Conservation (phyloP, 2,113 vertebrate species). For the Pavo muticus region DNA sequence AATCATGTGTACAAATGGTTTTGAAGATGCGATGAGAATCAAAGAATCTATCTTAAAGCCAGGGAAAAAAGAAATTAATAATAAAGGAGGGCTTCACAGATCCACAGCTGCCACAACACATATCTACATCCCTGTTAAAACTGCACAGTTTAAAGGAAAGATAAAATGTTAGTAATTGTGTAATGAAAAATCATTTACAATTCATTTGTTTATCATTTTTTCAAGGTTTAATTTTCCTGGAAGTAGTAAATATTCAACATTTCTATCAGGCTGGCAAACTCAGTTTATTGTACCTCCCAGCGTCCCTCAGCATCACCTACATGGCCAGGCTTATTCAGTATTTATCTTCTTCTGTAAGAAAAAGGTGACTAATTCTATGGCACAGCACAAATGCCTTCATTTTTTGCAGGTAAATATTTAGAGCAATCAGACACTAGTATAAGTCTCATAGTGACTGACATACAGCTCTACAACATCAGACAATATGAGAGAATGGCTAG, state of each 20-base stretch:
- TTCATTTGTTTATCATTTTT: constrained; percentile 29
- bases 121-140: constrained; percentile 27
- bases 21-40: not conserved
- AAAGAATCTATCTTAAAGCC: not conserved
- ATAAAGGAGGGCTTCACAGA: constrained; percentile 1
- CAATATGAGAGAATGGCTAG: not conserved
- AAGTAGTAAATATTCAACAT: not conserved
- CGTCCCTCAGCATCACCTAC: constrained; percentile 1
- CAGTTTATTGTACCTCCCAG: not conserved
- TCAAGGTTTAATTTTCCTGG: not conserved
- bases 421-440: not conserved
- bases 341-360: not conserved
- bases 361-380: not conserved
- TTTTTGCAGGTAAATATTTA: not conserved
- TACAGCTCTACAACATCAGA: not conserved
- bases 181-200: constrained; percentile 23
- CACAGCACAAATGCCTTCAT: not conserved
- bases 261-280: not conserved
- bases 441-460: not conserved
- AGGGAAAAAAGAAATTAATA: constrained; percentile 23
- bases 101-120: not conserved
- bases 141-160: constrained; percentile 47
- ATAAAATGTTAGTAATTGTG: not conserved
- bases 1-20: not conserved
- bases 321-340: not conserved